Percentiles rank a stretch among this genome's conserved stretches.
These are phyloP conservation scores for Plecotus auritus DNA, from an alignment of 2,113 vertebrate species.

Conservation along the genomic window DNA sequence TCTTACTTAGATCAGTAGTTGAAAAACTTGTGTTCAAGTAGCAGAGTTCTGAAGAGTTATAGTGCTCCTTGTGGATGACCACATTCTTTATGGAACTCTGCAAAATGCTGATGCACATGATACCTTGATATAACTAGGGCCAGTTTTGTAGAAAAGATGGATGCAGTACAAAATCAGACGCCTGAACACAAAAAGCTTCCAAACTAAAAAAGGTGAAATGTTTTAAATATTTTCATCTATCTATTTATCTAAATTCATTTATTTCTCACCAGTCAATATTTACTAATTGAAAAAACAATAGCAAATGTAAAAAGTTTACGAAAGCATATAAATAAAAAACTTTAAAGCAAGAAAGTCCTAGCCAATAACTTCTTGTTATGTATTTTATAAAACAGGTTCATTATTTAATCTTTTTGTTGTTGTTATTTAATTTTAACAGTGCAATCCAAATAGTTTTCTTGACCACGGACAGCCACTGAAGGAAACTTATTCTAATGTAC, in stretches of 20 bases:
- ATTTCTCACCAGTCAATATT: background rate
- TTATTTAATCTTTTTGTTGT: background rate
- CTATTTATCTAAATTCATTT: background rate
- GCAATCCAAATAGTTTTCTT: background rate
- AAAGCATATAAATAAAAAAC: background rate
- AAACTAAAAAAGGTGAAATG: background rate
- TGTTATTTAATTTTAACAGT: background rate
- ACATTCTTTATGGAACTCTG: background rate
- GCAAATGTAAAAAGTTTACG: background rate
- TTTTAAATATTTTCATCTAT: background rate
- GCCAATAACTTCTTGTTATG: background rate
- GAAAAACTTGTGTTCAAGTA: conserved; percentile 18
- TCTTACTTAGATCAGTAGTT: conserved; percentile 8
- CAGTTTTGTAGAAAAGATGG: background rate
- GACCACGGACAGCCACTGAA: background rate
- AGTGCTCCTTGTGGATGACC: background rate
- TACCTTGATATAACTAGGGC: background rate
- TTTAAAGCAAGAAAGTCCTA: background rate
- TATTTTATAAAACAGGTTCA: background rate
- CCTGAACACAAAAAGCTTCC: background rate
- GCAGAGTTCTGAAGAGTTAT: background rate
- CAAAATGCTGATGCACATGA: too few relatives aligned
- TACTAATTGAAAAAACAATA: background rate
- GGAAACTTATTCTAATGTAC: background rate
- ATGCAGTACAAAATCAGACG: background rate